These are phyloP conservation scores for Tachysurus vachellii DNA, from an alignment of 2,113 vertebrate genomes.

Conservation along the genomic window DNA sequence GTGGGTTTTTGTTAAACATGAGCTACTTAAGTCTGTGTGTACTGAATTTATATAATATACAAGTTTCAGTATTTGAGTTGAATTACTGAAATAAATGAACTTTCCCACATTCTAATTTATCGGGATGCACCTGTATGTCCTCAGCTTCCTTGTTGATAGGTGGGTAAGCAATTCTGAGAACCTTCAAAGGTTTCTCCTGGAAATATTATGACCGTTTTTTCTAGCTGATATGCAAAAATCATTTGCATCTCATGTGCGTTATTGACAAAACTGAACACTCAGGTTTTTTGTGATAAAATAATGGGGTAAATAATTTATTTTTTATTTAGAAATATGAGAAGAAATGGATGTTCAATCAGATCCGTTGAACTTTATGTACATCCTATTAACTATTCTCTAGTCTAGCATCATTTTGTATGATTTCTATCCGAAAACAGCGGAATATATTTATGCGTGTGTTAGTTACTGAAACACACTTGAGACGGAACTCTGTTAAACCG, in stretches of 20 bases:
- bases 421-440: not conserved
- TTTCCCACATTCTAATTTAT: too few species aligned
- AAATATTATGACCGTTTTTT: not conserved
- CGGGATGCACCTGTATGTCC: too few species aligned
- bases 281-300: not conserved
- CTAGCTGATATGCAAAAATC: not conserved
- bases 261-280: not conserved
- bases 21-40: too few species aligned
- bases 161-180: not conserved
- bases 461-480: not conserved
- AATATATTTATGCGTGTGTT: not conserved
- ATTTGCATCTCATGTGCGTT: slow-evolving; percentile 4
- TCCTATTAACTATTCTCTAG: too few species aligned
- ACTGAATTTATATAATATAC: too few species aligned
- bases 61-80: too few species aligned
- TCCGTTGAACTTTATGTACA: not conserved
- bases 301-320: too few species aligned
- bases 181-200: not conserved
- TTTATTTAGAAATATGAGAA: not conserved
- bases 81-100: too few species aligned
- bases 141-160: not conserved
- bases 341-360: not conserved
- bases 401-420: not conserved
- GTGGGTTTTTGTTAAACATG: too few species aligned
- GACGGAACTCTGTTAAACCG: not conserved